These are phyloP conservation scores for Salvelinus fontinalis DNA, from an alignment of 2,113 vertebrate species.

Conservation along the genomic window DNA sequence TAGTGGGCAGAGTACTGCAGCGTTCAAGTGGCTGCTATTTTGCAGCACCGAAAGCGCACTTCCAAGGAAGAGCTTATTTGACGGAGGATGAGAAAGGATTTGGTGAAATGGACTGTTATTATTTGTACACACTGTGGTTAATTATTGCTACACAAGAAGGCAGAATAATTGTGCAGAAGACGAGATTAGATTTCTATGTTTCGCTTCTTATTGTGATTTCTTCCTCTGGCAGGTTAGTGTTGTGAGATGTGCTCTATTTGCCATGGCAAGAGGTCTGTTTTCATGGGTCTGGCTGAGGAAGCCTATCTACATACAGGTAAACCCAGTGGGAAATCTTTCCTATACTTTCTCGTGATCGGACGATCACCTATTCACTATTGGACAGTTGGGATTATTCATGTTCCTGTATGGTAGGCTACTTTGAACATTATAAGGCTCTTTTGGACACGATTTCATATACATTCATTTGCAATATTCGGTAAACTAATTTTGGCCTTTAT, in stretches of 20 bases:
- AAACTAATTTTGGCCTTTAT: neutral
- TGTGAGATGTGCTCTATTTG: conserved; percentile 82
- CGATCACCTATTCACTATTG: conserved; percentile 17
- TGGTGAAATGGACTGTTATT: neutral
- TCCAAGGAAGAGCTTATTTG: neutral
- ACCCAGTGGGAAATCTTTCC: conserved; percentile 45
- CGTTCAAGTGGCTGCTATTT: conserved; percentile 14
- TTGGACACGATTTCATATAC: too few relatives aligned
- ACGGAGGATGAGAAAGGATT: neutral
- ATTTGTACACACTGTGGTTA: neutral
- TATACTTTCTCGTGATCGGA: neutral
- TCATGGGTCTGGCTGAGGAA: conserved; percentile 83
- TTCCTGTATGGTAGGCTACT: neutral
- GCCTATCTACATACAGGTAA: conserved; percentile 84
- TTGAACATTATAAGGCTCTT: neutral
- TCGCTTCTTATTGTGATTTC: neutral
- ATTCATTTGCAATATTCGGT: neutral
- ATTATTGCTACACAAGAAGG: neutral
- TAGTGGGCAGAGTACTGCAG: neutral
- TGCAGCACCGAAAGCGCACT: conserved; percentile 16
- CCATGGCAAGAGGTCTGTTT: conserved; percentile 87
- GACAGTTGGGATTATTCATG: neutral
- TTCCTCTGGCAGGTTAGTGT: conserved; percentile 49
- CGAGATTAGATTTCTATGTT: neutral
- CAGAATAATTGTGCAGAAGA: neutral